Evolutionary conservation across 2,797 vertebrate genomes (phyloP).

Genomic region (Lindbergichthys nudifrons): DNA sequence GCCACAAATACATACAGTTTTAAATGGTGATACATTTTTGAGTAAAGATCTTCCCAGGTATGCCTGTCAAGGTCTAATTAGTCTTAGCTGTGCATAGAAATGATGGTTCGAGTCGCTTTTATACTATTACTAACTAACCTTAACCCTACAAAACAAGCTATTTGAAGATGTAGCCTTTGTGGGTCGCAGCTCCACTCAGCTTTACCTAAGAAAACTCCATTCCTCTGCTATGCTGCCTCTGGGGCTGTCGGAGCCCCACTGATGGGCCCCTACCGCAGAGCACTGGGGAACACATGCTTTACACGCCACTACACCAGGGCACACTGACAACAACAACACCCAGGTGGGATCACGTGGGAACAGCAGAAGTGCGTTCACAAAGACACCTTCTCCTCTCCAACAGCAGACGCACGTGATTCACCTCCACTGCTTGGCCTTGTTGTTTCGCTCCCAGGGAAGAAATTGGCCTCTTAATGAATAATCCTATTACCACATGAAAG

Average conservation of each 20-base stretch:
- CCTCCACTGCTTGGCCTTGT: slow-evolving; percentile 38
- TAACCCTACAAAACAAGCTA: not conserved
- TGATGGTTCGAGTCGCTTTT: no score
- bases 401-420: slow-evolving; percentile 33
- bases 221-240: slow-evolving; percentile 29
- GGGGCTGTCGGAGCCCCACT: slow-evolving; percentile 38
- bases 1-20: not conserved
- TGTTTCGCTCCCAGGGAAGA: slow-evolving; percentile 12
- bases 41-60: not conserved
- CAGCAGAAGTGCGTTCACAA: slow-evolving; percentile 10
- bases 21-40: not conserved
- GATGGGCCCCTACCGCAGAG: slow-evolving; percentile 36
- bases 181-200: not conserved
- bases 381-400: not conserved
- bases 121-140: no score
- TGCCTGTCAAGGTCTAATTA: not conserved
- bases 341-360: slow-evolving; percentile 62
- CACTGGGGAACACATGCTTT: slow-evolving; percentile 41
- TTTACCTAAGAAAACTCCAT: slow-evolving; percentile 11
- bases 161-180: not conserved
- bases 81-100: not conserved
- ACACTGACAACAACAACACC: slow-evolving; percentile 42
- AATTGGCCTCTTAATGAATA: slow-evolving; percentile 75
- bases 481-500: slow-evolving; percentile 83
- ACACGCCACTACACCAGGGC: slow-evolving; percentile 26